phyloP scores from a whole-genome alignment of 2,888 invertebrate species.

The Diaperis boleti region DNA sequence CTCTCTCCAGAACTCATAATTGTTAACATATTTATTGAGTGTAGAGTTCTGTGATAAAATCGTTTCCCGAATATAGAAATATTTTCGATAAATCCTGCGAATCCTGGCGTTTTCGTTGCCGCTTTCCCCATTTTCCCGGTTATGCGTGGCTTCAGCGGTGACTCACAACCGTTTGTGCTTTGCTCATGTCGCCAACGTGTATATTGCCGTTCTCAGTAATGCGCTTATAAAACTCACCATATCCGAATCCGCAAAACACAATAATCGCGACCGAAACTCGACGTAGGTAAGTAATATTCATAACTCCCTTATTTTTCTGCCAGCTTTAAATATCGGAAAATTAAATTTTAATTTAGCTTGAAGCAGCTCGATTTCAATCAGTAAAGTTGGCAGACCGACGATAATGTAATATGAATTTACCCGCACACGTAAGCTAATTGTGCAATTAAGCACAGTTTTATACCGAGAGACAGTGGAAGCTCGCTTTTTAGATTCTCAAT shows the following conservation, averaged over 20 bases:
- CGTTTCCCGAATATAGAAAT: too few species aligned
- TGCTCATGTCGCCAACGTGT: neutral
- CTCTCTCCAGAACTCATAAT: too few species aligned
- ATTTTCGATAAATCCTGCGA: too few species aligned
- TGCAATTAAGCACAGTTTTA: conserved; percentile 23
- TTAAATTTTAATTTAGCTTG: conserved; percentile 29
- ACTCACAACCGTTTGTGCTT: neutral
- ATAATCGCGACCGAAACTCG: neutral
- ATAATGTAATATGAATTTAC: conserved; percentile 30
- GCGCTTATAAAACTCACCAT: too few species aligned
- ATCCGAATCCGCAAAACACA: too few species aligned
- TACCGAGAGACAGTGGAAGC: conserved; percentile 3
- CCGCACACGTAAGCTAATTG: conserved; percentile 23
- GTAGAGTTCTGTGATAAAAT: too few species aligned
- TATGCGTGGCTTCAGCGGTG: conserved; percentile 9
- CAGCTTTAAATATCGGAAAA: conserved; percentile 29
- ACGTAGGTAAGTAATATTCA: conserved; percentile 4
- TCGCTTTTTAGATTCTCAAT: conserved; percentile 1
- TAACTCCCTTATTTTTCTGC: conserved; percentile 14
- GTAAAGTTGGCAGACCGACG: conserved; percentile 26
- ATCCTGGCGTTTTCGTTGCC: too few species aligned
- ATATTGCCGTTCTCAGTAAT: neutral
- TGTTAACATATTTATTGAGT: too few species aligned
- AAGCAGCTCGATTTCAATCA: conserved; percentile 30
- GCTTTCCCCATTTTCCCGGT: neutral